Percentiles rank a stretch among this genome's conserved stretches.
Conservation (phyloP, 2,113 vertebrate species). For the Leptocoma aspasia region DNA sequence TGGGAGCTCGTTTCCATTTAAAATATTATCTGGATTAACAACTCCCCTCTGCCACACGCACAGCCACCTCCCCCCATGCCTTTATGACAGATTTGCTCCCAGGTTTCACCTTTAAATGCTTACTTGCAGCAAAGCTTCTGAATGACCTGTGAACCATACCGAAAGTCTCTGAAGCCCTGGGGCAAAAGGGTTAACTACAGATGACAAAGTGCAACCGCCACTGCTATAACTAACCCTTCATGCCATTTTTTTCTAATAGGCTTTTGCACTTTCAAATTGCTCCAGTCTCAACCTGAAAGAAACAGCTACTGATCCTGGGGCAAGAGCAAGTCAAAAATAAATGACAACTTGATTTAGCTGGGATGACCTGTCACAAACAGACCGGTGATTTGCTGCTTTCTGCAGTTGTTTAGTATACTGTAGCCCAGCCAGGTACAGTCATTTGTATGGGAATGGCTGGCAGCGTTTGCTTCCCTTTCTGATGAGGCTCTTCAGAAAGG, state of each 20-base stretch:
- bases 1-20: not conserved
- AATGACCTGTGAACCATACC: slow-evolving; percentile 33
- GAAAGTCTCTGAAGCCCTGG: slow-evolving; percentile 21
- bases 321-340: slow-evolving; percentile 65
- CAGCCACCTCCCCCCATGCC: not conserved
- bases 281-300: slow-evolving; percentile 51
- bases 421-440: not conserved
- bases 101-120: slow-evolving; percentile 18
- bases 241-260: slow-evolving; percentile 65
- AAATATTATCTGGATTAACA: not conserved
- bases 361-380: slow-evolving; percentile 57
- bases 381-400: slow-evolving; percentile 63
- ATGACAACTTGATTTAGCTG: slow-evolving; percentile 69
- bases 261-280: slow-evolving; percentile 65
- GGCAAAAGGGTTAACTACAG: slow-evolving; percentile 58
- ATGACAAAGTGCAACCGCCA: slow-evolving; percentile 55
- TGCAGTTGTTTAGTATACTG: slow-evolving; percentile 39
- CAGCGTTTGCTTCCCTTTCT: not conserved
- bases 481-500: not conserved
- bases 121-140: not conserved
- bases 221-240: slow-evolving; percentile 62
- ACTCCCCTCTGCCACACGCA: not conserved
- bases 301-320: slow-evolving; percentile 56
- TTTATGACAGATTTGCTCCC: not conserved
- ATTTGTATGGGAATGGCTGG: slow-evolving; percentile 4